Evolutionary conservation across 2,888 invertebrate species (phyloP).

Genomic region (Abscondita cerata): DNA sequence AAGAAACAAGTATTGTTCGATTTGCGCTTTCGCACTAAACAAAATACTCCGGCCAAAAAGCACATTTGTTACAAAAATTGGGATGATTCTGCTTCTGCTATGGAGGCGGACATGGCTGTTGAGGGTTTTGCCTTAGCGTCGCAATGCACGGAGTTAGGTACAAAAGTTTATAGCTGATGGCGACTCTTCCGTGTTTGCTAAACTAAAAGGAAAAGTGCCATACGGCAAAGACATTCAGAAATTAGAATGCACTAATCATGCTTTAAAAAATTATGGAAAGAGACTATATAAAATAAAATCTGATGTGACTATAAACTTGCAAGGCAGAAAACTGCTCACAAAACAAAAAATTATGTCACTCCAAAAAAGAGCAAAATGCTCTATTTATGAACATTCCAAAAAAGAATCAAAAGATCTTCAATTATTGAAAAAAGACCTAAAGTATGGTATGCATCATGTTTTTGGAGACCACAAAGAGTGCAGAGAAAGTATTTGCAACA

Average conservation of each 20-base stretch:
- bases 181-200: background rate
- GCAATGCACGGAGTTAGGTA: background rate
- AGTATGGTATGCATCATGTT: background rate
- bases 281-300: background rate
- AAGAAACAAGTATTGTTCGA: background rate
- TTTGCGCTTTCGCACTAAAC: background rate
- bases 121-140: background rate
- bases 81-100: background rate
- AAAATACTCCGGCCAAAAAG: background rate
- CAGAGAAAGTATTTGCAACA: constrained; percentile 3
- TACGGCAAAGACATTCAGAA: background rate
- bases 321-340: background rate
- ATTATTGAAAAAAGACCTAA: background rate
- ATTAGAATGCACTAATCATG: constrained; percentile 2
- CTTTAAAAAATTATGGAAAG: constrained; percentile 3
- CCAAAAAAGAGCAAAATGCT: background rate
- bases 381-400: background rate
- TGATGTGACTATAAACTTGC: background rate
- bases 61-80: constrained; percentile 4
- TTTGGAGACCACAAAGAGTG: background rate
- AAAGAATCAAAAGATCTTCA: background rate
- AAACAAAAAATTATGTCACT: background rate
- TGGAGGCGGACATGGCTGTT: constrained; percentile 9
- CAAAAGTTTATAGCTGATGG: background rate
- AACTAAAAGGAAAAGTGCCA: background rate